Conservation (phyloP, 2,113 vertebrate species). For the Calypte anna region DNA sequence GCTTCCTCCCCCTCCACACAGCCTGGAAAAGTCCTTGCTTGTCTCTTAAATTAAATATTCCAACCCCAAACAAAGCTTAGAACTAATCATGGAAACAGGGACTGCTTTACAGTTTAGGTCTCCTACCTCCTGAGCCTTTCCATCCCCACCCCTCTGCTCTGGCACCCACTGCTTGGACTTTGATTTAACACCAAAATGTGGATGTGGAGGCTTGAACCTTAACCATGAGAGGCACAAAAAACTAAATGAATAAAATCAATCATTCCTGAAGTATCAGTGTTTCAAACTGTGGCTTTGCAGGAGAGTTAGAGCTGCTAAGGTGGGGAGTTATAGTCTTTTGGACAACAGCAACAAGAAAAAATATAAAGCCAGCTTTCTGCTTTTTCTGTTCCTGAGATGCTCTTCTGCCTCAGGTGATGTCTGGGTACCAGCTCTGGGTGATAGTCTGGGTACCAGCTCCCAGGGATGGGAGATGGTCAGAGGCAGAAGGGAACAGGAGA, state of each 20-base stretch:
- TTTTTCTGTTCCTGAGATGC: neutral
- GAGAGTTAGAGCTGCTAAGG: neutral
- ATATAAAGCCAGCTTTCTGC: neutral
- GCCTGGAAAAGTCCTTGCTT: conserved; percentile 32
- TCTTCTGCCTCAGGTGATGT: neutral
- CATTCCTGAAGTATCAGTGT: neutral
- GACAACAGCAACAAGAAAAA: neutral
- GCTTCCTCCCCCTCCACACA: neutral
- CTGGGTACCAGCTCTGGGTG: rapidly evolving
- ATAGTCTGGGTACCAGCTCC: neutral
- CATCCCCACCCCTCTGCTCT: neutral
- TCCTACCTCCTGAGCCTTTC: neutral
- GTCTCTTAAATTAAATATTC: conserved; percentile 22
- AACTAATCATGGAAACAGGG: neutral
- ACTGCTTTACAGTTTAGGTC: neutral
- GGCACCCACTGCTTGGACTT: neutral
- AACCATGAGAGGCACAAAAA: neutral
- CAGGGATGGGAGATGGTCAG: neutral
- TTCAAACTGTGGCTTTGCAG: neutral
- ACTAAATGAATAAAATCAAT: neutral
- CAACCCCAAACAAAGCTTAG: neutral
- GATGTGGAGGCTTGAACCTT: neutral
- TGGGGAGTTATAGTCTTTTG: neutral
- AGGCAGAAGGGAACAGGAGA: neutral
- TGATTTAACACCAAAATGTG: neutral